These are phyloP conservation scores for Leptinotarsa haldemani DNA, from an alignment of 2,888 invertebrate species.

Conservation along the genomic window DNA sequence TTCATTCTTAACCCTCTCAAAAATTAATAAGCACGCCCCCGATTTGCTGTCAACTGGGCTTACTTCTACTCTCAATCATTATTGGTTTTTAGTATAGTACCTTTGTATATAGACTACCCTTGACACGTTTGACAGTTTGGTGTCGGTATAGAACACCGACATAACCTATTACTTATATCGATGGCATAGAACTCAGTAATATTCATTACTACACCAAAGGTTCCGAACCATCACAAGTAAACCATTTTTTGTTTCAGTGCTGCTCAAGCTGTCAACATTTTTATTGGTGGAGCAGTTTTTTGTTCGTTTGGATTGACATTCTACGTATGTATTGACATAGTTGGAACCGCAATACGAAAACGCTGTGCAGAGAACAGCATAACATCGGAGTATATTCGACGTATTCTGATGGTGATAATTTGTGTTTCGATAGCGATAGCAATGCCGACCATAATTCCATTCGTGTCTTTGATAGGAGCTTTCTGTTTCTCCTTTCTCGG, in stretches of 20 bases:
- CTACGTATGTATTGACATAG: conserved; percentile 95
- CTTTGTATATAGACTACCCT: too few relatives aligned
- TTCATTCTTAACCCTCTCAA: too few relatives aligned
- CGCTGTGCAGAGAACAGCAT: conserved; percentile 71
- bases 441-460: conserved; percentile 88
- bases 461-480: conserved; percentile 93
- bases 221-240: neutral
- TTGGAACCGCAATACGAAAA: conserved; percentile 86
- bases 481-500: conserved; percentile 93
- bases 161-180: too few relatives aligned
- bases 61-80: too few relatives aligned
- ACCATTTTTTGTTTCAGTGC: conserved; percentile 70
- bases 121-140: too few relatives aligned
- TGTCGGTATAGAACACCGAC: too few relatives aligned
- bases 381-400: conserved; percentile 81
- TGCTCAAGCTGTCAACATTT: conserved; percentile 86
- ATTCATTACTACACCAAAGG: too few relatives aligned
- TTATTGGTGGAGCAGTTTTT: conserved; percentile 91
- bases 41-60: too few relatives aligned
- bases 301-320: conserved; percentile 97
- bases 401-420: conserved; percentile 74
- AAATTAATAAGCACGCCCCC: too few relatives aligned
- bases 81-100: too few relatives aligned
- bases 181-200: too few relatives aligned
- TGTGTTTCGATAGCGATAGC: conserved; percentile 84